Conservation (phyloP, 2,113 vertebrate species). For the Hylia prasina region DNA sequence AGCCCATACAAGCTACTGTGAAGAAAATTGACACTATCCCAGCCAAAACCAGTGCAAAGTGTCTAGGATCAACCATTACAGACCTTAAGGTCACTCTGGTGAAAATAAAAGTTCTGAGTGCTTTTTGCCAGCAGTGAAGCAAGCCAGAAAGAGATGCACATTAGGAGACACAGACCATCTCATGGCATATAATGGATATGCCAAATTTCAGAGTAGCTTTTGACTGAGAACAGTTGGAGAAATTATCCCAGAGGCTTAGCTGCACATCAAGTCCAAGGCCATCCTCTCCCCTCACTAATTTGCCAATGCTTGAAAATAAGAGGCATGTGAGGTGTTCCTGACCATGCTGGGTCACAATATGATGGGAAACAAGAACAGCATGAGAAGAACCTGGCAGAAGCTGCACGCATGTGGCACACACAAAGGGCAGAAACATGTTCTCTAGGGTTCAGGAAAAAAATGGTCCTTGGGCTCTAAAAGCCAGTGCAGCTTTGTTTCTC, state of each 20-base stretch:
- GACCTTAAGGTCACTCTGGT: background rate
- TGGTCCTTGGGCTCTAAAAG: background rate
- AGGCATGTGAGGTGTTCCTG: background rate
- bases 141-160: background rate
- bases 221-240: background rate
- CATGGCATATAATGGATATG: background rate
- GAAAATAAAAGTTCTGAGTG: slow-evolving; percentile 17
- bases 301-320: fast-evolving
- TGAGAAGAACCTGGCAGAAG: background rate
- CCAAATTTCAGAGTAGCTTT: background rate
- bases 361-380: background rate
- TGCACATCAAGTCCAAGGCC: background rate
- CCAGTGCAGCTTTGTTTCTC: background rate
- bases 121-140: background rate
- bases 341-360: background rate
- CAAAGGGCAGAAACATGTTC: background rate
- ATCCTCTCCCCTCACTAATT: background rate
- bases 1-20: background rate
- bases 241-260: background rate
- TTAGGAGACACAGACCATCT: background rate
- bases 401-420: background rate
- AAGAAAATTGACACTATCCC: background rate
- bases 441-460: background rate
- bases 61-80: background rate
- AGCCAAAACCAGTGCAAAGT: background rate